Percentiles rank a stretch among this genome's conserved stretches.
Evolutionary conservation across 2,113 vertebrate species (phyloP).

Genomic region (Porphyrio hochstetteri): DNA sequence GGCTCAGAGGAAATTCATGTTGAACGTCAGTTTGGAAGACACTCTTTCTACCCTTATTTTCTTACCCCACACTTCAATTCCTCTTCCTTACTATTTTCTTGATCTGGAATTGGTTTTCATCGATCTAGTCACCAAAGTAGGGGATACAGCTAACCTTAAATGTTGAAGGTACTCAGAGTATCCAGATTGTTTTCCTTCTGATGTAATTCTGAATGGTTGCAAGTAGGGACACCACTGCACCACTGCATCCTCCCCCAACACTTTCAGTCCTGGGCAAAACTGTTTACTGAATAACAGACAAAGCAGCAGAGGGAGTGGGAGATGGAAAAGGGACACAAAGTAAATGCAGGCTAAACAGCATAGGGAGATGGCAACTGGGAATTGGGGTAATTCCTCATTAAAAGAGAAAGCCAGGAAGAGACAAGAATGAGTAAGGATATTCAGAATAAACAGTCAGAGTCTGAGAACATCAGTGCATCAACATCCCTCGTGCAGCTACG

Average conservation of each 20-base stretch:
- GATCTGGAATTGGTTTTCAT: background rate
- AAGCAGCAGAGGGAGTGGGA: background rate
- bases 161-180: background rate
- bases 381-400: background rate
- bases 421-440: background rate
- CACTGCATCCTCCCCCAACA: background rate
- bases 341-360: background rate
- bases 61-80: background rate
- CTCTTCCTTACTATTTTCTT: background rate
- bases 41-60: constrained; percentile 1
- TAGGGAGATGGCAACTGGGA: background rate
- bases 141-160: background rate
- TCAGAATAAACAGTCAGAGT: background rate
- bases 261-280: background rate
- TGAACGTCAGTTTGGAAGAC: constrained; percentile 1
- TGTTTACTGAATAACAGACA: background rate
- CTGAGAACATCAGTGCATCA: background rate
- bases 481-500: background rate
- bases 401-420: background rate
- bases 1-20: constrained; percentile 43
- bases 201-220: background rate
- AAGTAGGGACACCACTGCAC: background rate
- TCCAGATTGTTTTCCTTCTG: background rate
- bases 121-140: background rate
- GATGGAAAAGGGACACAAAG: background rate